Evolutionary conservation across 2,888 invertebrate species (phyloP).

Genomic region (Heteromyza rotundicornis): DNA sequence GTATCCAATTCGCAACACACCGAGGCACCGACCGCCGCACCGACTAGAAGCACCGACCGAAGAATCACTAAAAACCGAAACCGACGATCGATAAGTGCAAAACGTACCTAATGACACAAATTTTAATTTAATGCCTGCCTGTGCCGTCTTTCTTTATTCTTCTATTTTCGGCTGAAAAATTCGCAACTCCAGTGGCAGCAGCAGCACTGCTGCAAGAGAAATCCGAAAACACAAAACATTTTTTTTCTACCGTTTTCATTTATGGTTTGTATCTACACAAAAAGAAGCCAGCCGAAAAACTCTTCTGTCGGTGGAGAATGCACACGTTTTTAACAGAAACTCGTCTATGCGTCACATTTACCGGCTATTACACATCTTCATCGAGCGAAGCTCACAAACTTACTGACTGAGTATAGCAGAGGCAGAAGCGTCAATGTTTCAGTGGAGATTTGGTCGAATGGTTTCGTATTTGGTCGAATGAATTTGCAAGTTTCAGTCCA

Average conservation of each 20-base stretch:
- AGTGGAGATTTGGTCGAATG: too few species aligned
- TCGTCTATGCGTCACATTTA: neutral
- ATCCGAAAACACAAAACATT: neutral
- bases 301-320: neutral
- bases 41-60: too few species aligned
- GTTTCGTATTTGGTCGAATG: too few species aligned
- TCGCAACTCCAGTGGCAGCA: neutral
- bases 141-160: neutral
- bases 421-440: too few species aligned
- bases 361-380: too few species aligned
- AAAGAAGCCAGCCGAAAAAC: neutral
- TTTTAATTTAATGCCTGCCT: neutral
- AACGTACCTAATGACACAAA: slow-evolving; percentile 7
- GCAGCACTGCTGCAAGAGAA: neutral
- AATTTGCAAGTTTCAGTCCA: too few species aligned
- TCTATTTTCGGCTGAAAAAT: neutral
- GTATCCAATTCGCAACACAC: too few species aligned
- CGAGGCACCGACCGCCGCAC: too few species aligned
- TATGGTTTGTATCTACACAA: neutral
- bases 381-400: neutral
- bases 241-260: neutral
- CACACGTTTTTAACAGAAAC: neutral
- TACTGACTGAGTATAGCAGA: too few species aligned
- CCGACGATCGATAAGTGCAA: slow-evolving; percentile 4
- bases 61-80: too few species aligned